Conservation (phyloP, 2,113 vertebrate species). For the Oncorhynchus tshawytscha region DNA sequence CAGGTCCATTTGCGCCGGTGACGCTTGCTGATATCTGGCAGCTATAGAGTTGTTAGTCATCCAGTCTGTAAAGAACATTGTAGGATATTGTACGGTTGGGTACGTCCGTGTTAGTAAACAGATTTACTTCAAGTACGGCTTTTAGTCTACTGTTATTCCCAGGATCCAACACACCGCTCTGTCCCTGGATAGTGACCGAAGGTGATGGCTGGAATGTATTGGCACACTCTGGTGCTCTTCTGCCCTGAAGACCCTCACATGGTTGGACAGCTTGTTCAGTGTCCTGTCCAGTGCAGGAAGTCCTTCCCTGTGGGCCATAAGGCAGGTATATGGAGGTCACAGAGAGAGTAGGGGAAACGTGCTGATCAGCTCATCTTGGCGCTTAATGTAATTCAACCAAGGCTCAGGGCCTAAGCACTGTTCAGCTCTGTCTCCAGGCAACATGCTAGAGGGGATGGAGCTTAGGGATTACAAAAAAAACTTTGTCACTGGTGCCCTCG, state of each 20-base stretch:
- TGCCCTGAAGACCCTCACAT: background rate
- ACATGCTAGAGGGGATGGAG: slow-evolving; percentile 5
- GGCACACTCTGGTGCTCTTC: background rate
- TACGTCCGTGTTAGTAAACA: background rate
- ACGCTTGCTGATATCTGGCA: background rate
- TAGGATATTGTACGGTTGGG: background rate
- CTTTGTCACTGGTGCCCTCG: slow-evolving; percentile 21
- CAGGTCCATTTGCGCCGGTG: background rate
- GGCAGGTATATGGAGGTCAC: background rate
- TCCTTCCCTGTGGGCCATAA: background rate
- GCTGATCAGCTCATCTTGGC: slow-evolving; percentile 38
- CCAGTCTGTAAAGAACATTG: background rate
- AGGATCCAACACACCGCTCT: background rate
- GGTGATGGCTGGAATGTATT: background rate
- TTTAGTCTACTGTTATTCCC: background rate
- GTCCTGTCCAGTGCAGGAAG: background rate
- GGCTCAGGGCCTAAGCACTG: slow-evolving; percentile 45
- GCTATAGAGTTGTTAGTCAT: background rate
- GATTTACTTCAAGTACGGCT: background rate
- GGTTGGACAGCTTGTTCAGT: background rate
- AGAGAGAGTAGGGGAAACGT: background rate
- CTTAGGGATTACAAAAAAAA: slow-evolving; percentile 2
- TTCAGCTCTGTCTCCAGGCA: slow-evolving; percentile 19
- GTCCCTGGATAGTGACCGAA: background rate
- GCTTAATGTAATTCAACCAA: slow-evolving; percentile 44